phyloP scores from a whole-genome alignment of 2,888 invertebrate species.

The Sinelater perroti region DNA sequence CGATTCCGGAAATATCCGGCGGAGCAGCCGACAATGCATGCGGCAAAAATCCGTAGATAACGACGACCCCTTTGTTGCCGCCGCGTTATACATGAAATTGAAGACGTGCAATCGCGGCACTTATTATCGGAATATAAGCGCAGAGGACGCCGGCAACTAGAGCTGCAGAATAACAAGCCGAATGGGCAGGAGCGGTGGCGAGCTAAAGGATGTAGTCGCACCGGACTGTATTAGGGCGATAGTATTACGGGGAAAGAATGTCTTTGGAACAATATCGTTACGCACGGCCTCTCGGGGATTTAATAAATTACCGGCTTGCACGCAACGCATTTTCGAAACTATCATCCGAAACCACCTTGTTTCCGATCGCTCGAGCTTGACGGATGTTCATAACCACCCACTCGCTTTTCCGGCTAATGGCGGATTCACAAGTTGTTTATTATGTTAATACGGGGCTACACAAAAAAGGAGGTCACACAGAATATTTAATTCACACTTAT shows the following conservation, averaged over 20 bases:
- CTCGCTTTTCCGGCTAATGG: too few relatives aligned
- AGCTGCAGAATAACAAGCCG: constrained; percentile 36
- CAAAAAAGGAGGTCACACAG: too few relatives aligned
- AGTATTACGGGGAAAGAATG: constrained; percentile 42
- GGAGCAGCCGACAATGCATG: too few relatives aligned
- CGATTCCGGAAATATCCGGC: too few relatives aligned
- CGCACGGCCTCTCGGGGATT: constrained; percentile 44
- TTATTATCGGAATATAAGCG: constrained; percentile 31
- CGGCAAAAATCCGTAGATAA: background rate
- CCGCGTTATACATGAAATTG: constrained; percentile 15
- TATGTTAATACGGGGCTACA: too few relatives aligned
- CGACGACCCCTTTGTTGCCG: too few relatives aligned
- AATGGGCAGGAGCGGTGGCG: constrained; percentile 22
- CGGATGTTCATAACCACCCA: too few relatives aligned
- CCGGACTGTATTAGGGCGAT: constrained; percentile 35
- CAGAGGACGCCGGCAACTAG: constrained; percentile 29
- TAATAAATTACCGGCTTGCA: constrained; percentile 45
- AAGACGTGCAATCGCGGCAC: constrained; percentile 26
- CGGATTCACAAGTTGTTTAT: too few relatives aligned
- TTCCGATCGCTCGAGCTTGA: too few relatives aligned
- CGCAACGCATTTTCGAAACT: constrained; percentile 32
- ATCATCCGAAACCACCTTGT: too few relatives aligned
- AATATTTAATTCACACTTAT: too few relatives aligned
- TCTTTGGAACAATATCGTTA: constrained; percentile 45
- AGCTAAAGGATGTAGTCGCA: constrained; percentile 15